Evolutionary conservation across 2,113 vertebrate species (phyloP).

Genomic region (Brachypteracias leptosomus): DNA sequence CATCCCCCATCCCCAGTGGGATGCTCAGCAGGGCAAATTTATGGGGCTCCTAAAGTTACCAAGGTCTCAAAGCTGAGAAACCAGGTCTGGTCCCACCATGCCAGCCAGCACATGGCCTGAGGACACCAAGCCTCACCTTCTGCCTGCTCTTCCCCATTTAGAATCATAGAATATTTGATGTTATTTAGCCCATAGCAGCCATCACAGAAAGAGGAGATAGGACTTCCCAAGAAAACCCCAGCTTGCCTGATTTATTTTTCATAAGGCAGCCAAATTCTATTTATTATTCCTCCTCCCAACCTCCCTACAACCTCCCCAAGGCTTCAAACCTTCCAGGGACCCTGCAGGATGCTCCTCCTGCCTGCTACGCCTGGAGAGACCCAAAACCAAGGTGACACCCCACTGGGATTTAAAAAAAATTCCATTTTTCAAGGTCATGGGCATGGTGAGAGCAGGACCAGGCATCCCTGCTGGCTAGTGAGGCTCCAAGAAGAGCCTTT

Average conservation of each 20-base stretch:
- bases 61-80: neutral
- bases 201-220: neutral
- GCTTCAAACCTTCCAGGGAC: neutral
- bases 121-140: neutral
- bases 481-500: neutral
- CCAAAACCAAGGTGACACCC: neutral
- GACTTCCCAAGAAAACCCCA: neutral
- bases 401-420: neutral
- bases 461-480: neutral
- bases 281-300: neutral
- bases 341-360: neutral
- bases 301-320: neutral
- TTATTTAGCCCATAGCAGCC: neutral
- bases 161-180: no score
- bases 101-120: rapidly evolving
- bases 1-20: neutral
- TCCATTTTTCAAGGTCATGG: neutral
- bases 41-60: rapidly evolving
- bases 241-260: neutral
- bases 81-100: neutral
- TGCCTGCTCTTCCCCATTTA: neutral
- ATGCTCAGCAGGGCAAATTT: neutral
- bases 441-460: neutral
- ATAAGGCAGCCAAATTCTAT: neutral
- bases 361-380: neutral